Conservation (phyloP, 1,140 invertebrate species). For the Belonocnema kinseyi region DNA sequence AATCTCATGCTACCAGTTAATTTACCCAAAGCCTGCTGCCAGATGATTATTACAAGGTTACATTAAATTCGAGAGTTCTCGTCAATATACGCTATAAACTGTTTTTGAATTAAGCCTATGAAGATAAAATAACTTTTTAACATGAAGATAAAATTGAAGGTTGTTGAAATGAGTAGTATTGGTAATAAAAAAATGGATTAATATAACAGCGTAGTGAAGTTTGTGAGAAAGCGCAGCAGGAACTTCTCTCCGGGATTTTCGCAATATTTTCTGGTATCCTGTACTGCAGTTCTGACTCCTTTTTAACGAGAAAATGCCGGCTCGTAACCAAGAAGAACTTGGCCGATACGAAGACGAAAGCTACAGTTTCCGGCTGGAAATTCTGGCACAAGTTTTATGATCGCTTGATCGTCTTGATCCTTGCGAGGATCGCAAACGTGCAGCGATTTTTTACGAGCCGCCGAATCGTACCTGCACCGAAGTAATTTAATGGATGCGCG, state of each 20-base stretch:
- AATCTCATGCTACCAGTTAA: background rate
- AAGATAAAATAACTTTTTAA: too few species aligned
- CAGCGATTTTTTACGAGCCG: slow-evolving; percentile 13
- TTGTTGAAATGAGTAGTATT: too few species aligned
- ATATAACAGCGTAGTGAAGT: too few species aligned
- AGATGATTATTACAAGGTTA: background rate
- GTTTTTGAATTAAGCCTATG: too few species aligned
- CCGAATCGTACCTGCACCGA: background rate
- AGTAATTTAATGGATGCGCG: slow-evolving; percentile 13
- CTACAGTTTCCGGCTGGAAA: slow-evolving; percentile 13
- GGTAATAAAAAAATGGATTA: too few species aligned
- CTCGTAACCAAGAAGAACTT: slow-evolving; percentile 15
- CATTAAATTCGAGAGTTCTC: too few species aligned
- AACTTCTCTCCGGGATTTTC: background rate
- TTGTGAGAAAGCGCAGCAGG: too few species aligned
- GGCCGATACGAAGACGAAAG: slow-evolving; percentile 5
- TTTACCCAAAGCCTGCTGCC: background rate
- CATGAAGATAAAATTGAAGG: too few species aligned
- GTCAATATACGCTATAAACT: too few species aligned
- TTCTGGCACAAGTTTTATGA: slow-evolving; percentile 27
- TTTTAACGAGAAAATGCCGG: slow-evolving; percentile 11
- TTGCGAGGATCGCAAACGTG: slow-evolving; percentile 3
- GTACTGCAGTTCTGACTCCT: background rate
- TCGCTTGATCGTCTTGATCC: slow-evolving; percentile 13
- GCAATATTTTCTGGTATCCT: background rate